Evolutionary conservation across 53 echinoderm and acorn worm genomes (phyloP).

Genomic region (Echinometra lucunter): DNA sequence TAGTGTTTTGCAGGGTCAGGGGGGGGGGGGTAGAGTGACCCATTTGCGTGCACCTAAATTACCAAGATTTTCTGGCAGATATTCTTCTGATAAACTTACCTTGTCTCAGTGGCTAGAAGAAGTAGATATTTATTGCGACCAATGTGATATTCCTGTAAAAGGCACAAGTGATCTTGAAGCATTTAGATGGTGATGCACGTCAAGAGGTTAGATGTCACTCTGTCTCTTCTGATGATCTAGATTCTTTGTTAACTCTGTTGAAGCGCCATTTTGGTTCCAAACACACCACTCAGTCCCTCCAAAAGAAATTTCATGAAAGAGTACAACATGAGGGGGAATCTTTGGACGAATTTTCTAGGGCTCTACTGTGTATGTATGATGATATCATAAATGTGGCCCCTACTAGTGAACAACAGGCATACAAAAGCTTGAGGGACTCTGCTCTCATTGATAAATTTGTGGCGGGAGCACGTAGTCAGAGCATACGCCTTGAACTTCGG

Average conservation of each 20-base stretch:
- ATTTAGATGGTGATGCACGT: too few relatives aligned
- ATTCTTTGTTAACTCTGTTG: too few relatives aligned
- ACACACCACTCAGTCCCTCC: too few relatives aligned
- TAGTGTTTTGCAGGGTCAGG: background rate
- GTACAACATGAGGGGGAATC: too few relatives aligned
- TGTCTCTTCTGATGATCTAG: background rate
- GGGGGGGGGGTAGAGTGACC: background rate
- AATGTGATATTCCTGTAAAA: conserved; percentile 21
- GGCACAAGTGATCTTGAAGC: too few relatives aligned
- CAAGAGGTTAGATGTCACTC: conserved; percentile 59
- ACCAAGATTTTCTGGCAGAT: too few relatives aligned
- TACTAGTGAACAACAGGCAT: background rate
- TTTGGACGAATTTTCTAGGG: too few relatives aligned
- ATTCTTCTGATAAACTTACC: too few relatives aligned
- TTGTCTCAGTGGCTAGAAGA: conserved; percentile 55
- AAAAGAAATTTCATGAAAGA: too few relatives aligned
- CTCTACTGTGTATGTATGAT: conserved; percentile 52
- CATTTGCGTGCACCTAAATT: background rate
- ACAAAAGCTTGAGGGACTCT: conserved; percentile 2
- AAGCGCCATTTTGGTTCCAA: too few relatives aligned
- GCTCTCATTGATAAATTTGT: conserved; percentile 45
- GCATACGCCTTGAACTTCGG: conserved; percentile 27
- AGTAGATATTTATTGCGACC: too few relatives aligned
- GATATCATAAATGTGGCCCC: conserved; percentile 22
- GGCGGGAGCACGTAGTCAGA: too few relatives aligned